phyloP scores from a whole-genome alignment of 1,140 invertebrate species.

The Meloidogyne exigua region DNA sequence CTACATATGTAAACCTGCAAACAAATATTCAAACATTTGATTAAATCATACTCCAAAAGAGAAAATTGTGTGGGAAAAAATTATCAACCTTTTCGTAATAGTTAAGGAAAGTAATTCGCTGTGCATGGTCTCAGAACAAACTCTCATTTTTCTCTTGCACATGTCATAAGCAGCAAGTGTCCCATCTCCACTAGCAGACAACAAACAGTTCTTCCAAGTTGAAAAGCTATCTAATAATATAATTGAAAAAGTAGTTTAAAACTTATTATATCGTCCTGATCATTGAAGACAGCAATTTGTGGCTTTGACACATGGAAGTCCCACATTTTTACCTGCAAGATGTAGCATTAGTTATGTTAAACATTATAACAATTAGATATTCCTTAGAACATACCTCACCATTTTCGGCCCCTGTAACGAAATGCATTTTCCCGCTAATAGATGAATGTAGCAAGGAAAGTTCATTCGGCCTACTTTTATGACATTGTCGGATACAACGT shows the following conservation, averaged over 20 bases:
- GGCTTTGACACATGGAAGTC: slow-evolving; percentile 28
- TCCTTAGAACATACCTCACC: slow-evolving; percentile 23
- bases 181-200: slow-evolving; percentile 37
- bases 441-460: slow-evolving; percentile 22
- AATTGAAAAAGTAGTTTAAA: background rate
- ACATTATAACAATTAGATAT: too few relatives aligned
- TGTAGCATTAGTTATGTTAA: too few relatives aligned
- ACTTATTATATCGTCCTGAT: slow-evolving; percentile 41
- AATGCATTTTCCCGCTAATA: background rate
- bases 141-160: slow-evolving; percentile 23
- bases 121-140: slow-evolving; percentile 37
- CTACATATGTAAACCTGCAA: slow-evolving; percentile 38
- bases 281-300: slow-evolving; percentile 24
- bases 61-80: too few relatives aligned
- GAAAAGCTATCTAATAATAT: background rate
- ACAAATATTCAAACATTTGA: too few relatives aligned
- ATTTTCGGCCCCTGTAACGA: slow-evolving; percentile 34
- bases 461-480: slow-evolving; percentile 29
- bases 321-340: slow-evolving; percentile 33
- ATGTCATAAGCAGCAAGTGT: slow-evolving; percentile 37
- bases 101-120: slow-evolving; percentile 37
- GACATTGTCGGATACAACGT: slow-evolving; percentile 34
- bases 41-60: background rate
- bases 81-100: slow-evolving; percentile 23
- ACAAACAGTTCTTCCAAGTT: slow-evolving; percentile 14